Conservation (phyloP, 2,888 invertebrate genomes). For the Gerosis bhagava region DNA sequence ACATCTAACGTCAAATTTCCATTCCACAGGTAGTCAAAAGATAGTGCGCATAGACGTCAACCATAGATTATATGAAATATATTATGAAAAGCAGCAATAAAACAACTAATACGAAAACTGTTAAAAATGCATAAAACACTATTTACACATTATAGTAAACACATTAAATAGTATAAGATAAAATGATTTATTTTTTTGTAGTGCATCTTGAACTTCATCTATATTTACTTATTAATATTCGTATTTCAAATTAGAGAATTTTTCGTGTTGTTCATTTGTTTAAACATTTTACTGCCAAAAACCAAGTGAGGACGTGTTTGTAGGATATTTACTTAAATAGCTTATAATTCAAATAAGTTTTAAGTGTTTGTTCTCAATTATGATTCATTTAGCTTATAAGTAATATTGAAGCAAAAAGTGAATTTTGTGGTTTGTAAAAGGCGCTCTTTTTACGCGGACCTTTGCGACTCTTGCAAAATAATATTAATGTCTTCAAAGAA, state of each 20-base stretch:
- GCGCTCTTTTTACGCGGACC: conserved; percentile 49
- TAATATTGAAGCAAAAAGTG: conserved; percentile 43
- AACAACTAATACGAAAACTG: no score
- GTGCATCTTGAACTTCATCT: no score
- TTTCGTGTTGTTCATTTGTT: conserved; percentile 19
- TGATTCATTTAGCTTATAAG: conserved; percentile 28
- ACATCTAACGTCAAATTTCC: no score
- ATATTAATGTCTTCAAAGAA: conserved; percentile 60
- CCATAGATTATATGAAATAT: no score
- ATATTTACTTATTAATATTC: no score
- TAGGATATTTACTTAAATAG: conserved; percentile 18
- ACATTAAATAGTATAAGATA: no score
- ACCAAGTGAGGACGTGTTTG: conserved; percentile 21
- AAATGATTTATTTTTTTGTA: no score
- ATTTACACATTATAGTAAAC: no score
- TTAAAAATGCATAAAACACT: no score
- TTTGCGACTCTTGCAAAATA: conserved; percentile 28
- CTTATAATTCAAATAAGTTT: conserved; percentile 39
- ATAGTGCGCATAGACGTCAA: no score
- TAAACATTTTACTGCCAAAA: conserved; percentile 18
- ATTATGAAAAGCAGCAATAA: no score
- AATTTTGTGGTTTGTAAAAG: conserved; percentile 44
- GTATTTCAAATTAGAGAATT: background rate
- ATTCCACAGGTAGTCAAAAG: no score
- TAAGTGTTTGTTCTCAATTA: conserved; percentile 31